A percentile compares a stretch with the other conserved stretches of the same genome.
Evolutionary conservation across 1,140 invertebrate genomes (phyloP).

Genomic region (Aphaenogaster rudis): DNA sequence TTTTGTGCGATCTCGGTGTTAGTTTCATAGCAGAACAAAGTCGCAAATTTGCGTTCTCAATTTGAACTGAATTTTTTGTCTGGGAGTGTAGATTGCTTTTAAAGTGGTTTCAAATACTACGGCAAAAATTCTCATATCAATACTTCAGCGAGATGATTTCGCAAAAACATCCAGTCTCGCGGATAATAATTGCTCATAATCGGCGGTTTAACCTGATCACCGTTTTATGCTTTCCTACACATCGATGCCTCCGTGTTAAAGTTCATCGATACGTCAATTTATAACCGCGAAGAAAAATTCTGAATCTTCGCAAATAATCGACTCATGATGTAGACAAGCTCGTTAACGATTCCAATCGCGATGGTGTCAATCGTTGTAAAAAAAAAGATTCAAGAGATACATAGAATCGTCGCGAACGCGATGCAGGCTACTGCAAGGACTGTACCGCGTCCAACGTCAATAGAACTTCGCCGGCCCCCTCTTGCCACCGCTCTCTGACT

Average conservation of each 20-base stretch:
- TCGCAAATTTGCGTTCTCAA: slow-evolving; percentile 3
- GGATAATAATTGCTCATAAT: slow-evolving; percentile 55
- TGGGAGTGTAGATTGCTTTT: background rate
- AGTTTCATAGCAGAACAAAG: background rate
- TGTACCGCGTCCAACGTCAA: slow-evolving; percentile 68
- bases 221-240: slow-evolving; percentile 11
- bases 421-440: slow-evolving; percentile 35
- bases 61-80: background rate
- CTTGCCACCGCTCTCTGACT: slow-evolving; percentile 67
- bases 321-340: slow-evolving; percentile 43
- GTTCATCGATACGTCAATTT: slow-evolving; percentile 57
- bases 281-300: slow-evolving; percentile 54
- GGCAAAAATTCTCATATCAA: background rate
- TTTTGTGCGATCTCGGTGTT: background rate
- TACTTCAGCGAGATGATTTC: background rate
- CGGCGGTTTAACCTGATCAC: slow-evolving; percentile 54
- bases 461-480: slow-evolving; percentile 28
- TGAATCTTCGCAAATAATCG: slow-evolving; percentile 49
- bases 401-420: slow-evolving; percentile 51
- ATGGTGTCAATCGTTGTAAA: background rate
- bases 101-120: background rate
- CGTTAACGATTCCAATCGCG: slow-evolving; percentile 56
- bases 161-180: slow-evolving; percentile 30
- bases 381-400: slow-evolving; percentile 12
- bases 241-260: slow-evolving; percentile 43